A percentile compares a stretch with the other conserved stretches of the same genome.
Conservation (phyloP, 2,888 invertebrate genomes). For the Eristalis tenax region DNA sequence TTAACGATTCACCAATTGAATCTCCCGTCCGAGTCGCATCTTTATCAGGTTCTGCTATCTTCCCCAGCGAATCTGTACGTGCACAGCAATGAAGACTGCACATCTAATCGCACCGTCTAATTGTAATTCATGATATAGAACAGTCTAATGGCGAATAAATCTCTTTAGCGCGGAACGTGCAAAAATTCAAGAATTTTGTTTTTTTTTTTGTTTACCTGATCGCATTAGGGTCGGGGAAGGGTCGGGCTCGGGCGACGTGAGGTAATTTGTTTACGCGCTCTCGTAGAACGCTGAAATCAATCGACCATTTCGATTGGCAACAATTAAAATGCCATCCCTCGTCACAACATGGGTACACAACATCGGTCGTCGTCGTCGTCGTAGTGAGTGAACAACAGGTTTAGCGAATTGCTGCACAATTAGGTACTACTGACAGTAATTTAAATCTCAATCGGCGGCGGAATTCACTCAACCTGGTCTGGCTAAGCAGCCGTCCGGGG, state of each 20-base stretch:
- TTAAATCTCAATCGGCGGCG: slow-evolving; percentile 18
- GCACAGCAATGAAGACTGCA: not conserved
- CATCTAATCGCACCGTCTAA: slow-evolving; percentile 20
- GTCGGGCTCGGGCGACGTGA: not conserved
- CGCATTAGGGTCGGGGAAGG: not conserved
- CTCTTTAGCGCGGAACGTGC: slow-evolving; percentile 44
- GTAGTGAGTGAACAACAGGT: slow-evolving; percentile 19
- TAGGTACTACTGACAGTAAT: slow-evolving; percentile 8
- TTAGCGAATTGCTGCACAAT: slow-evolving; percentile 29
- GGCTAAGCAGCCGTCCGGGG: slow-evolving; percentile 18
- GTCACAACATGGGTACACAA: not conserved
- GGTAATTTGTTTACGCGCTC: slow-evolving; percentile 19
- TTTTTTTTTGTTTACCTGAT: slow-evolving; percentile 2
- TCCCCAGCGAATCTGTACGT: not conserved
- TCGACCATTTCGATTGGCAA: not conserved
- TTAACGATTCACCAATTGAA: not conserved
- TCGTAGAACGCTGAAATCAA: slow-evolving; percentile 6
- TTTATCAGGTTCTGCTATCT: not conserved
- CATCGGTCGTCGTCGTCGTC: not conserved
- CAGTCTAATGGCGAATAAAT: slow-evolving; percentile 28
- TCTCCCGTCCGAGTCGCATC: not conserved
- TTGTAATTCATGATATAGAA: slow-evolving; percentile 59
- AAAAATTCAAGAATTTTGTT: slow-evolving; percentile 41
- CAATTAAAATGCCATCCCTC: slow-evolving; percentile 50
- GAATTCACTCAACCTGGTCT: slow-evolving; percentile 15